Conservation (phyloP, 2,113 vertebrate genomes). For the Trogon melanurus region DNA sequence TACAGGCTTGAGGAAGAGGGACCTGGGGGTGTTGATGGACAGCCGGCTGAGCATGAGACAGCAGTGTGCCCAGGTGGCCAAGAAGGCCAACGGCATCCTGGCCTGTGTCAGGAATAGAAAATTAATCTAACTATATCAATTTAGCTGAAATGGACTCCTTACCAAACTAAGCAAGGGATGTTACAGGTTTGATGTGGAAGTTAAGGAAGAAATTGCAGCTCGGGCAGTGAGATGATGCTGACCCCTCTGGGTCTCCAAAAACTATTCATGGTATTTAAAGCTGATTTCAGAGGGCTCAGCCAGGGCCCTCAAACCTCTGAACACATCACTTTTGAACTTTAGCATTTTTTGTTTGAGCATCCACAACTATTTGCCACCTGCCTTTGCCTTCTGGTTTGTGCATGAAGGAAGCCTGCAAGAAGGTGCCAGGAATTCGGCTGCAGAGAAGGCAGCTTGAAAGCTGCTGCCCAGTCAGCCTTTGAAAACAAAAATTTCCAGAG, state of each 20-base stretch:
- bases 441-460: not conserved
- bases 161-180: not conserved
- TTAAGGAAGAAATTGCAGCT: not conserved
- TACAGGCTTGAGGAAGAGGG: too few relatives aligned
- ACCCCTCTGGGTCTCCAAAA: not conserved
- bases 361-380: not conserved
- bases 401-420: not conserved
- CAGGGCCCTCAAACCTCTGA: not conserved
- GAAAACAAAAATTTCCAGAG: not conserved
- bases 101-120: not conserved
- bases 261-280: not conserved
- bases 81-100: too few relatives aligned
- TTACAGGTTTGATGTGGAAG: not conserved
- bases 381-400: not conserved
- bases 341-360: not conserved
- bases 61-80: too few relatives aligned
- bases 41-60: too few relatives aligned
- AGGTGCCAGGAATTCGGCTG: not conserved
- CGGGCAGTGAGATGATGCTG: not conserved
- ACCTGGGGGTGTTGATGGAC: too few relatives aligned
- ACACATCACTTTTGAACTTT: not conserved
- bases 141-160: not conserved
- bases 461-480: not conserved
- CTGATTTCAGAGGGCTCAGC: not conserved
- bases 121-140: not conserved